phyloP scores from a whole-genome alignment of 1,140 invertebrate species.

The Cephus cinctus region DNA sequence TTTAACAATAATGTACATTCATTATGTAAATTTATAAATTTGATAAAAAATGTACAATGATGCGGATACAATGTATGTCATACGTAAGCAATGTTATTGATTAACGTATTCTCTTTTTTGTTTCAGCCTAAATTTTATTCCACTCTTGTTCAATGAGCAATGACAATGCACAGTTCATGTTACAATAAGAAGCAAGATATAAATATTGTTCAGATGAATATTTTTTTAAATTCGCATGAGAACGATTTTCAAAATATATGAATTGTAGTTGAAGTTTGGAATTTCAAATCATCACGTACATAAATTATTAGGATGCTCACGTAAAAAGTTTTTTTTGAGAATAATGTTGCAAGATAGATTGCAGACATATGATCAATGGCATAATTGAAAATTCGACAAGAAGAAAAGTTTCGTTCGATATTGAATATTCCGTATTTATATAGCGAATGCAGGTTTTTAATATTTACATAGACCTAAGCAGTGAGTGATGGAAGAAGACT shows the following conservation, averaged over 20 bases:
- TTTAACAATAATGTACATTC: constrained; percentile 1
- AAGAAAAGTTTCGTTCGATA: too few relatives aligned
- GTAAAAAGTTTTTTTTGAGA: constrained; percentile 1
- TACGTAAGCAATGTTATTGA: constrained; percentile 8
- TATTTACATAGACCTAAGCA: too few relatives aligned
- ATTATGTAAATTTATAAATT: not conserved
- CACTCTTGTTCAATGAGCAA: constrained; percentile 44
- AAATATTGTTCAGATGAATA: constrained; percentile 20
- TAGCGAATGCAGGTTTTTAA: too few relatives aligned
- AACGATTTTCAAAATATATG: constrained; percentile 15
- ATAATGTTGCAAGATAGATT: constrained; percentile 16
- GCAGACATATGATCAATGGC: constrained; percentile 6
- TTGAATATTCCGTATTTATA: too few relatives aligned
- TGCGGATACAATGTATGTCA: too few relatives aligned
- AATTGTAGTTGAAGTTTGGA: constrained; percentile 6
- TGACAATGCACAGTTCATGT: constrained; percentile 6
- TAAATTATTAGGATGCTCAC: constrained; percentile 12
- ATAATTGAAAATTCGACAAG: constrained; percentile 12
- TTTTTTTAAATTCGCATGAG: constrained; percentile 26
- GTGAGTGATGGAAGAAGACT: too few relatives aligned
- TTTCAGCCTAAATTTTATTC: constrained; percentile 54
- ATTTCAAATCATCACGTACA: constrained; percentile 20
- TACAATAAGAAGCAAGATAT: constrained; percentile 12
- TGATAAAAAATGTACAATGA: too few relatives aligned
- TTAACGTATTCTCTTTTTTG: constrained; percentile 3